phyloP scores from a whole-genome alignment of 2,113 vertebrate genomes.

The Sarotherodon lohbergeri region DNA sequence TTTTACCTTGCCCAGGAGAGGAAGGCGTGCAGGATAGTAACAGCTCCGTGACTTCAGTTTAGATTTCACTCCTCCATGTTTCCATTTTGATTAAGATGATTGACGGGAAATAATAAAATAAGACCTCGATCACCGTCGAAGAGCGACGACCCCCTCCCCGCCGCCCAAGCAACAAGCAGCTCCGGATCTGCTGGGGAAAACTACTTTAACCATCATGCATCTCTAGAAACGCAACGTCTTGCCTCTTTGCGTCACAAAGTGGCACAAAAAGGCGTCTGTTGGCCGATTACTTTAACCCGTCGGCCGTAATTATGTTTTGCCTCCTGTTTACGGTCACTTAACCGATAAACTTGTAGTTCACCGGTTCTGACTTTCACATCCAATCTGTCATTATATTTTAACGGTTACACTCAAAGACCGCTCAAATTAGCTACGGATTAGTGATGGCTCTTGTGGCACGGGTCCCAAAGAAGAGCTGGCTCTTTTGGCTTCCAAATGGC shows the following conservation, averaged over 20 bases:
- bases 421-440: neutral
- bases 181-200: neutral
- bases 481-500: neutral
- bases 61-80: conserved; percentile 1
- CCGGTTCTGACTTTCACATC: accelerated
- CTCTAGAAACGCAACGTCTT: neutral
- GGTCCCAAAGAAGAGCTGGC: neutral
- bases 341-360: neutral
- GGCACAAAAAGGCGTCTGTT: neutral
- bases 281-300: neutral
- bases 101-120: neutral
- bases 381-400: neutral
- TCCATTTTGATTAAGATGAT: neutral
- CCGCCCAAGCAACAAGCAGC: conserved; percentile 19
- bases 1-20: conserved; percentile 23
- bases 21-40: neutral
- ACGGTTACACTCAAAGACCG: neutral
- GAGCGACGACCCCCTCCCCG: neutral
- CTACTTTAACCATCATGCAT: conserved; percentile 48
- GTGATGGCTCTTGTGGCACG: neutral
- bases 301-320: neutral
- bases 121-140: neutral
- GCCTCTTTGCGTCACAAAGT: neutral
- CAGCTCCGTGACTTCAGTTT: neutral
- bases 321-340: neutral